phyloP scores from a whole-genome alignment of 2,888 invertebrate genomes.

The Rambutsinella grinnellia region DNA sequence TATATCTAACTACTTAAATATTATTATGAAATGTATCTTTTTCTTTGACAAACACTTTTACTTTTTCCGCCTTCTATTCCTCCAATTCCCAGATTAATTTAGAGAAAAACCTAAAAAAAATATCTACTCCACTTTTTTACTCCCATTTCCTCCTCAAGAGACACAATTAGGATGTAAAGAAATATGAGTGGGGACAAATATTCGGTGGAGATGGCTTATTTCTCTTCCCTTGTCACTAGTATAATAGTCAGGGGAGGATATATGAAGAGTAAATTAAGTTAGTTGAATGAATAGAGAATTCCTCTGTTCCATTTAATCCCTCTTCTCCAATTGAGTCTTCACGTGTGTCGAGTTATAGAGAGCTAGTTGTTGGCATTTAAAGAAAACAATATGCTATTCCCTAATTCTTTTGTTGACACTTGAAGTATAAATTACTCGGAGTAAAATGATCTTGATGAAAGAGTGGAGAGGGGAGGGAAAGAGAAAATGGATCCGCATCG shows the following conservation, averaged over 20 bases:
- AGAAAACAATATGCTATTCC: conserved; percentile 6
- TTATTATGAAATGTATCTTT: background rate
- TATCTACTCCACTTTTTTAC: background rate
- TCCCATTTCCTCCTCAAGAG: conserved; percentile 3
- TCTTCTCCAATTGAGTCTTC: background rate
- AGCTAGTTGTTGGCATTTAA: background rate
- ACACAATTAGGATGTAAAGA: conserved; percentile 31
- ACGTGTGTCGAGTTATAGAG: background rate
- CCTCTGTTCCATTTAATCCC: no score
- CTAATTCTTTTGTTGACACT: conserved; percentile 22
- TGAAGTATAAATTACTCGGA: conserved; percentile 17
- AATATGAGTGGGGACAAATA: conserved; percentile 6
- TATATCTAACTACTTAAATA: no score
- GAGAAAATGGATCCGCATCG: no score
- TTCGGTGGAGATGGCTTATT: background rate
- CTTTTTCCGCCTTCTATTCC: conserved; percentile 5
- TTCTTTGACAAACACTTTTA: background rate
- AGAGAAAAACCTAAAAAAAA: conserved; percentile 6
- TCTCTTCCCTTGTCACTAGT: background rate
- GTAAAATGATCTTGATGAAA: conserved; percentile 5
- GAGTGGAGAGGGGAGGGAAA: no score
- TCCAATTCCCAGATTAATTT: conserved; percentile 6
- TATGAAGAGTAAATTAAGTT: background rate
- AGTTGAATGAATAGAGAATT: background rate
- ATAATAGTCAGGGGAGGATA: background rate